These are phyloP conservation scores for Chymomyza procnemis DNA, from an alignment of 2,888 invertebrate genomes.

Conservation along the genomic window DNA sequence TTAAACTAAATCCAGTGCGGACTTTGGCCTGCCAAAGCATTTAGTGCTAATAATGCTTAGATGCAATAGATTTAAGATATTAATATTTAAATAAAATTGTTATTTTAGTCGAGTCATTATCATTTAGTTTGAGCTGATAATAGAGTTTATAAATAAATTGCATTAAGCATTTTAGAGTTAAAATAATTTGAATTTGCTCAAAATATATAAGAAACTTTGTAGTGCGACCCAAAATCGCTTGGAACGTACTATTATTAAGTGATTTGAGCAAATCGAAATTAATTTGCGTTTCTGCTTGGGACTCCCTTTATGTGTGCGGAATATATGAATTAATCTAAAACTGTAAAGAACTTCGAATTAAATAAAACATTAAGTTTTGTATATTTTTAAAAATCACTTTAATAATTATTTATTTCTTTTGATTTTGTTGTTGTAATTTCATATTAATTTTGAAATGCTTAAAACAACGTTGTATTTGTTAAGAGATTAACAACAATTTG, in stretches of 20 bases:
- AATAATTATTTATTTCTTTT: too few species aligned
- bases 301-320: conserved; percentile 62
- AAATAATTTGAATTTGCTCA: background rate
- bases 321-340: conserved; percentile 32
- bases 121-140: background rate
- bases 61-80: background rate
- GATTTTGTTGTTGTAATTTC: background rate
- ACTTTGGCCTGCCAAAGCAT: background rate
- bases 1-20: too few species aligned
- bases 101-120: background rate
- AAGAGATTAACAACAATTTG: too few species aligned
- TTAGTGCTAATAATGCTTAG: too few species aligned
- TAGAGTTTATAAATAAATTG: background rate
- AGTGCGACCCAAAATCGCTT: background rate
- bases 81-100: background rate
- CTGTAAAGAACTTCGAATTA: background rate
- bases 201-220: background rate
- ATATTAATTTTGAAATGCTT: conserved; percentile 2
- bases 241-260: background rate
- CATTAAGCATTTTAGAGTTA: background rate
- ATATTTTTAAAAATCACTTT: background rate
- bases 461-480: too few species aligned
- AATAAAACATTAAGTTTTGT: conserved; percentile 4
- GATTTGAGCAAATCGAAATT: conserved; percentile 23
- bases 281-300: conserved; percentile 50